phyloP scores from a whole-genome alignment of 1,140 invertebrate genomes.

The Drosophila pachea region DNA sequence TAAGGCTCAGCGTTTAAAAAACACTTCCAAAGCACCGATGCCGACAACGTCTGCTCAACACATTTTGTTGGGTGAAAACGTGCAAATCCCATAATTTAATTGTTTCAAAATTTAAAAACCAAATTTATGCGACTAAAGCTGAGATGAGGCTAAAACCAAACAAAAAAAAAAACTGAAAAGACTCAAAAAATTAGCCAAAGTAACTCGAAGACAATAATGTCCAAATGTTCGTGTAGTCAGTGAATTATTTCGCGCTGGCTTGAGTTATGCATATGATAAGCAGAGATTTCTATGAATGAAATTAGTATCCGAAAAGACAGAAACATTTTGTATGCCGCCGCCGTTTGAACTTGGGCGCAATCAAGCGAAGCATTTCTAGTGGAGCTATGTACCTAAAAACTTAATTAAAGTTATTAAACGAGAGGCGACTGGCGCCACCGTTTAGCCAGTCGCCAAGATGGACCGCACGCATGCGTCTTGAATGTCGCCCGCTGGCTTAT shows the following conservation, averaged over 20 bases:
- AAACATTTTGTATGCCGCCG: conserved; percentile 7
- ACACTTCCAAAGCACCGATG: conserved; percentile 61
- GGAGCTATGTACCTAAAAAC: conserved; percentile 47
- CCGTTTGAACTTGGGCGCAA: conserved; percentile 18
- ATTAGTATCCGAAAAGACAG: conserved; percentile 14
- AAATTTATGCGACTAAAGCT: conserved; percentile 63
- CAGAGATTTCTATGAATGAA: conserved; percentile 73
- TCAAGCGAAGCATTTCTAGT: conserved; percentile 12
- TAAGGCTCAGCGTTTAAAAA: conserved; percentile 57
- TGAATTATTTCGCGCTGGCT: conserved; percentile 66
- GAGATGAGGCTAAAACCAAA: conserved; percentile 5
- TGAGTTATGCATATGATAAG: conserved; percentile 50
- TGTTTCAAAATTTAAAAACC: conserved; percentile 64
- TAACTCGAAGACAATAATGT: conserved; percentile 28
- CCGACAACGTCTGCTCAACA: conserved; percentile 36
- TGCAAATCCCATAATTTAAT: conserved; percentile 76
- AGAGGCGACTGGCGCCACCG: conserved; percentile 67
- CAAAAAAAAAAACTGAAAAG: conserved; percentile 31
- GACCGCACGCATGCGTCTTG: conserved; percentile 60
- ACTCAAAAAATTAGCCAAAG: conserved; percentile 66
- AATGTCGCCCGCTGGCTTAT: conserved; percentile 49
- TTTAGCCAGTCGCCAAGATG: conserved; percentile 44
- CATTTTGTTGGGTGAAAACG: conserved; percentile 59
- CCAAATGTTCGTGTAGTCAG: conserved; percentile 43
- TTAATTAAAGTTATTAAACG: conserved; percentile 73